These are phyloP conservation scores for Riparia riparia DNA, from an alignment of 2,113 vertebrate species.

Conservation along the genomic window DNA sequence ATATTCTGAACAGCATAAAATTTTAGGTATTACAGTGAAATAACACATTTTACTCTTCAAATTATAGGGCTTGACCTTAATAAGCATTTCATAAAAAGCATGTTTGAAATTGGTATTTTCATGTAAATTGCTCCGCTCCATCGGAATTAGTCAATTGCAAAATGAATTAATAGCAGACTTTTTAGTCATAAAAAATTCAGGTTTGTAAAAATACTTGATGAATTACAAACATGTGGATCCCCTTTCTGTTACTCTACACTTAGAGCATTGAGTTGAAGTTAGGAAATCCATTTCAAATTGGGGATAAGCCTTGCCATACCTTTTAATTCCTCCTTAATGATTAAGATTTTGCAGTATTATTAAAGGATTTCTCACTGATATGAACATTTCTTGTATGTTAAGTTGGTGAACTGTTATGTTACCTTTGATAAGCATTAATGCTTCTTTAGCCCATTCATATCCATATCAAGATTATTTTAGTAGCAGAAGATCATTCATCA, in stretches of 20 bases:
- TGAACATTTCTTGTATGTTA: neutral
- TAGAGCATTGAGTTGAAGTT: neutral
- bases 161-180: constrained; percentile 8
- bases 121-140: neutral
- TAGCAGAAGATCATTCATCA: fast-evolving
- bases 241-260: neutral
- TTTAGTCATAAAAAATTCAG: neutral
- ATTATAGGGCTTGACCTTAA: constrained; percentile 22
- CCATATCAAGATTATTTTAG: neutral
- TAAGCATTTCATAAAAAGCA: neutral
- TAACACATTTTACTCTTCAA: neutral
- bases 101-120: constrained; percentile 8
- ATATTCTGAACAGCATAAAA: neutral
- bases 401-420: neutral
- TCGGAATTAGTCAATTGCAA: constrained; percentile 24
- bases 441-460: neutral
- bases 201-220: neutral
- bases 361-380: neutral
- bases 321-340: neutral
- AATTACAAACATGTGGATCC: neutral
- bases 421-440: neutral
- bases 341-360: neutral
- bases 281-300: neutral
- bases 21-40: neutral
- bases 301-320: neutral